Base-by-base conservation (phyloP, 64 coral and sea anemone species). In the Cladopsammia gracilis region DNA sequence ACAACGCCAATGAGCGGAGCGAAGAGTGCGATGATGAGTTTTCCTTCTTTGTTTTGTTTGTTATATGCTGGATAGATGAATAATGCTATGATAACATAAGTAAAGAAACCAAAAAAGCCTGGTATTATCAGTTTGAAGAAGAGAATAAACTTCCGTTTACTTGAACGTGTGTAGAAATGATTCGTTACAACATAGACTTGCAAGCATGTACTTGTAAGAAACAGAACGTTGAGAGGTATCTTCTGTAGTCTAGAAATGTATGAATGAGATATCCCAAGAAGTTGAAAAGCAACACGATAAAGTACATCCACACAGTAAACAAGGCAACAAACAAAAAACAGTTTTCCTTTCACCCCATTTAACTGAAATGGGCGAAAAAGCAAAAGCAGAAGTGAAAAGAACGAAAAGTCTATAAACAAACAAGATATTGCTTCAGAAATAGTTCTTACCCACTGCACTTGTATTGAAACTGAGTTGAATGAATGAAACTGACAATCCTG, bases 1-100 rank as follows among this genome's bases (percentile, higher is more conserved):
- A 48, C 72, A 48, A 75, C 72, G 15, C 44, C 72, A 20, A 75
- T 19, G 72, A 75, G 72, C 46, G 72, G 72, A 47, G 72, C 13
- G 8, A 49, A 75, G 46, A 49, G 13, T 48, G 72, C 72, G 7
- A 75, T 75, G 5, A 75, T 8, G 4, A 75, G 72, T 20, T 75
- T 75, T 4, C 72, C 44, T 48, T 75, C 6, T 9, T 16, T 19
- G 15, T 51, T 45, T 49, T 48, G 7, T 56, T 56, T 56, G 3
- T 10, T 56, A 12, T 56, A 56, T 56, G 5, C 53, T 56, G 53
- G 53, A 0, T 75, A 75, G 20, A 75, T 48, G 5, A 56, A 10
- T 56, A 56, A 56, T 12, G 12, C 53, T 5, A 7, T 5, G 12
- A 4, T 7, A 12, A 56, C 6, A 5, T 7, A 1, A 56, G 5